A percentile compares a stretch with the other conserved stretches of the same genome.
Conservation (phyloP, 1,140 invertebrate species). For the Panagrolaimus sp. region DNA sequence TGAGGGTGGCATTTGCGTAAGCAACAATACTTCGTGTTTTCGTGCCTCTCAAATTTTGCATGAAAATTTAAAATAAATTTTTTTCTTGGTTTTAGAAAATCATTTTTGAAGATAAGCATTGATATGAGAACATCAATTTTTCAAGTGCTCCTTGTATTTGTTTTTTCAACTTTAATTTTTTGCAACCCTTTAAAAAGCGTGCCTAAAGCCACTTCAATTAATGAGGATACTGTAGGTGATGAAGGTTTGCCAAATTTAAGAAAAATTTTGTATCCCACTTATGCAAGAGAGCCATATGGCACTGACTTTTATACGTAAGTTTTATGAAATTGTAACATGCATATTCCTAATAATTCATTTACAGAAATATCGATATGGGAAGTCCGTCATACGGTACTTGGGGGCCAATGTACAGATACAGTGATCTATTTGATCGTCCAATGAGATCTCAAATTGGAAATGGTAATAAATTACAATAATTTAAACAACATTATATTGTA, state of each 20-base stretch:
- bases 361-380: conserved; percentile 6
- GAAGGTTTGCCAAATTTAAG: conserved; percentile 4
- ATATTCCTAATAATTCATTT: neutral
- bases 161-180: too few relatives aligned
- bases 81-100: too few relatives aligned
- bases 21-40: too few relatives aligned
- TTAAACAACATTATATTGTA: too few relatives aligned
- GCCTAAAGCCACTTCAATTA: neutral
- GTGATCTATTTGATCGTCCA: conserved; percentile 6
- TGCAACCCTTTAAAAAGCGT: neutral
- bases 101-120: too few relatives aligned
- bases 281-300: conserved; percentile 5
- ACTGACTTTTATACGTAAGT: neutral
- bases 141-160: too few relatives aligned
- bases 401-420: conserved; percentile 14
- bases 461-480: too few relatives aligned
- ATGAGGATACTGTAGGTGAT: neutral
- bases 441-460: neutral
- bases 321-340: too few relatives aligned
- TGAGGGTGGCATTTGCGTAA: too few relatives aligned
- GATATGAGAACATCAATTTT: too few relatives aligned
- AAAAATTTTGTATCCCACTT: conserved; percentile 10
- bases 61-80: too few relatives aligned
- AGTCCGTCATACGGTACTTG: conserved; percentile 3
- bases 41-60: too few relatives aligned